phyloP scores from a whole-genome alignment of 2,113 vertebrate species.

The Nymphicus hollandicus region DNA sequence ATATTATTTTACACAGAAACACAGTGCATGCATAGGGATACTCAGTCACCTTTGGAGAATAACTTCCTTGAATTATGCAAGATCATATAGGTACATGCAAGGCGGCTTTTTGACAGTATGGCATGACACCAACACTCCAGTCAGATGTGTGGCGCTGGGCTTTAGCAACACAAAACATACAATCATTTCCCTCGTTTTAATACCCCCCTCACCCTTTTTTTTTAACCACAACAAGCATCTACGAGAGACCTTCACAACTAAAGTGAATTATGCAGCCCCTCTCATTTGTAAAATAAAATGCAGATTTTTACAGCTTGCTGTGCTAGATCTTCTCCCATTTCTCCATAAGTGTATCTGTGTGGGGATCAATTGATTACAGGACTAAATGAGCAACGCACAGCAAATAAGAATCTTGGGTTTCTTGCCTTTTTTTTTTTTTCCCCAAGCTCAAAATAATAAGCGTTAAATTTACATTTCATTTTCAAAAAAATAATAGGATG shows the following conservation, averaged over 20 bases:
- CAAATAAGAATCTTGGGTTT: conserved; percentile 37
- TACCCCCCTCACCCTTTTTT: neutral
- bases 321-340: conserved; percentile 18
- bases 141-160: neutral
- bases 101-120: conserved; percentile 24
- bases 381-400: conserved; percentile 15
- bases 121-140: neutral
- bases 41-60: conserved; percentile 53
- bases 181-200: too few relatives aligned
- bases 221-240: conserved; percentile 40
- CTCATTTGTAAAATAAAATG: conserved; percentile 70
- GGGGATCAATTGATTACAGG: conserved; percentile 28
- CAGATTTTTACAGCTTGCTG: conserved; percentile 48
- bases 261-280: conserved; percentile 50
- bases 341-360: neutral
- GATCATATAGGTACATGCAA: neutral
- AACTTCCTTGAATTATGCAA: conserved; percentile 53
- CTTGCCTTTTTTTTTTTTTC: neutral
- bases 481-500: conserved; percentile 87
- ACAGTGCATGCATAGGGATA: neutral
- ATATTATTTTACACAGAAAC: conserved; percentile 32
- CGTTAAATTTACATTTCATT: conserved; percentile 90
- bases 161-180: conserved; percentile 21
- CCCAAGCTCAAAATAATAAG: conserved; percentile 74
- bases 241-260: conserved; percentile 51